Base-by-base conservation (phyloP, 2,888 invertebrate species). In the Drosophila meridionalis region DNA sequence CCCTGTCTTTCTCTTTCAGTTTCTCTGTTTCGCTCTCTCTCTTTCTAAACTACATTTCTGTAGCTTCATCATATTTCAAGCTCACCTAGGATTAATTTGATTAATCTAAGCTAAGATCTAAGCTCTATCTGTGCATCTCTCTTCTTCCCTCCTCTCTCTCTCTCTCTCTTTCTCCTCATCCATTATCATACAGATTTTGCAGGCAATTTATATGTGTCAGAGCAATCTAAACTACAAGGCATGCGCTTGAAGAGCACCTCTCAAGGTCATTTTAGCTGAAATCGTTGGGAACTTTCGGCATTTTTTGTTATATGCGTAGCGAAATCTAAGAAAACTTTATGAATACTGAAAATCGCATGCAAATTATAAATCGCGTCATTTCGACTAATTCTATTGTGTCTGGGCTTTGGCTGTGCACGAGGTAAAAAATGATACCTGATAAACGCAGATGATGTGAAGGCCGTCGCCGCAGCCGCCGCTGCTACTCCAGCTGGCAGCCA, bases 371-470 rank as follows among this genome's bases (percentile, higher is more conserved):
- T 38, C n/a, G 65, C 45, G 7, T 28, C 48, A 55, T 65, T 76
- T 59, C 62, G 36, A 57, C 72, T 63, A 76, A 76, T 77, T 76
- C 76, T 63, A 72, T 76, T 76, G 75, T 76, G 45, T 40, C 9
- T 7, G 50, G n/a, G 32, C 50, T 48, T 7, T 28, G 38, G 2
- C 8, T 48, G 7, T 30, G 53, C 2, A 1, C 8, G 53, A 28
- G 38, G 28, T 38, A 55, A 40, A 38, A 59, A 64, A 32, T 43
- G 58, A 28, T 68, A 53, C 9, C 52, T 60, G 67, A 50, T 48
- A 28, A 48, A 45, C 45, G 45, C 66, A 59, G 66, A 57, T 56
- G 56, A 42, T 66, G 26, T 70, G 89, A 85, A 78, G 83, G 78
- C 42, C 65, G 58, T 12, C 30, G 47, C 14, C 34, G 20, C 20